Base-by-base conservation (phyloP, 1,140 invertebrate species). In the Parasteatoda tepidariorum region DNA sequence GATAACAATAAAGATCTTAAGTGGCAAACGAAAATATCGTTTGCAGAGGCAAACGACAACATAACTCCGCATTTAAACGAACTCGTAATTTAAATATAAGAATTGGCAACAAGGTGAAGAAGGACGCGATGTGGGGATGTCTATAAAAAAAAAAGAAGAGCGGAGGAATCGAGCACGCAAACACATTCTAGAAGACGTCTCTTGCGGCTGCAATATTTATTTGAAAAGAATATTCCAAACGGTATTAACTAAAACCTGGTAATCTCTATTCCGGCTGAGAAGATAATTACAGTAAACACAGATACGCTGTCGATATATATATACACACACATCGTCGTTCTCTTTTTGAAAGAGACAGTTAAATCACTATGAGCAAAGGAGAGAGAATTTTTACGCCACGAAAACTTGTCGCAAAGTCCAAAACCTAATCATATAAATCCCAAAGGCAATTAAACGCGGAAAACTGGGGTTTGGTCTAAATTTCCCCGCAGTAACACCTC, bases 381-480 rank as follows among this genome's bases (percentile, higher is more conserved):
- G 38, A 66, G 41, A 78, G 76, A 79, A 70, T 82, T 82, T 82
- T 82, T 82, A 55, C 78, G 48, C 64, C 76, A 41, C 28, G 66
- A 71, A 62, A 82, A 82, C 78, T 82, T 57, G 78, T 82, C 78
- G 31, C 67, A 70, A 82, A 82, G 78, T 82, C 67, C 68, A 82
- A 82, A 71, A 82, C 78, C 78, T 82, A 82, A 82, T 82, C 78
- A 82, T 82, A 82, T 67, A 82, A 82, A 82, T 71, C 78, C 67
- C 78, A 70, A 71, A 82, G 78, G 78, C 78, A 82, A 82, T 82
- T 82, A 82, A 82, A 82, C 66, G 66, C 67, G 55, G 66, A 82
- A 71, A 71, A 71, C 75, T 78, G 67, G 78, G 78, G 78, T 82
- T 82, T 82, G 78, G 78, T 82, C 78, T 82, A 82, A 82, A 82